These are phyloP conservation scores for Actinernus sp. DNA, from an alignment of 92 coral and sea anemone species.

Conservation along the genomic window DNA sequence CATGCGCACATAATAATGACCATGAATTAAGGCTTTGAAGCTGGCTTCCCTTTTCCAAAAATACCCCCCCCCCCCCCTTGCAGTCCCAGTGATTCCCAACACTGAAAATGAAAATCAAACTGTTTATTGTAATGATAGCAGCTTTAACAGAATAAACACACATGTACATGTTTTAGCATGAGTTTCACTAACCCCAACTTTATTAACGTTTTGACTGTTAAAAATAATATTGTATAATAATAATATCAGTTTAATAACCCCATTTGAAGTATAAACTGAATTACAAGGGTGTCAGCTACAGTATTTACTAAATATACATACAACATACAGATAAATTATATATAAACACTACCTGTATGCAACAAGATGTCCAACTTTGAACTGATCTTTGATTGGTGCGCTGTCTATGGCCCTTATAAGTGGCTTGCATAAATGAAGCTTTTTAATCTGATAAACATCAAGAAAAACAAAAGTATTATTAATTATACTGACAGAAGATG, in stretches of 20 bases:
- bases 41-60: no score
- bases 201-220: no score
- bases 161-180: background rate
- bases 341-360: slow-evolving; percentile 81
- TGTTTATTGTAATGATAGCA: no score
- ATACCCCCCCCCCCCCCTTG: no score
- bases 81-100: no score
- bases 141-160: no score
- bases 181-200: background rate
- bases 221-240: background rate
- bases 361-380: slow-evolving; percentile 90
- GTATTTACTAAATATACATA: no score
- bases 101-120: no score
- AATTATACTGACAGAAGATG: no score
- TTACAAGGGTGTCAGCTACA: background rate
- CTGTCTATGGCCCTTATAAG: slow-evolving; percentile 98
- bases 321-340: background rate
- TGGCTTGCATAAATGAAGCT: slow-evolving; percentile 97
- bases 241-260: background rate
- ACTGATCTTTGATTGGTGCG: slow-evolving; percentile 98
- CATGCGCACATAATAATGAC: no score
- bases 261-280: background rate
- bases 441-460: slow-evolving; percentile 77
- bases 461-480: no score
- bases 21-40: no score